These are phyloP conservation scores for Alitta virens DNA, from an alignment of 2,888 invertebrate species.

Conservation along the genomic window DNA sequence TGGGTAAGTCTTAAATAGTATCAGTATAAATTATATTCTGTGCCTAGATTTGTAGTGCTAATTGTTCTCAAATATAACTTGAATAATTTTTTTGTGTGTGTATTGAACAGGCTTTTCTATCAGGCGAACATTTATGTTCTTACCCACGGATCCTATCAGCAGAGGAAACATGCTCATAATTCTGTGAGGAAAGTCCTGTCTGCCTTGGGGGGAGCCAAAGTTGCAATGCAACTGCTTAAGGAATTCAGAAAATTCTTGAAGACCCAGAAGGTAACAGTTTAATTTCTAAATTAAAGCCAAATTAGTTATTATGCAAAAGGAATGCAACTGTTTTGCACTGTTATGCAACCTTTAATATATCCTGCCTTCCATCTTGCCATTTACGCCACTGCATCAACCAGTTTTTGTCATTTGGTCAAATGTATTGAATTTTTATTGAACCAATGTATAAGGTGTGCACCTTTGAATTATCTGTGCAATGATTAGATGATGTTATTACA, in stretches of 20 bases:
- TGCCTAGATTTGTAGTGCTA: background rate
- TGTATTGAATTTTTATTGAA: too few species aligned
- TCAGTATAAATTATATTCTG: background rate
- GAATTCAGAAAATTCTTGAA: slow-evolving; percentile 70
- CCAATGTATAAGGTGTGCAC: too few species aligned
- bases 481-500: too few species aligned
- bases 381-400: too few species aligned
- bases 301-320: too few species aligned
- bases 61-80: background rate
- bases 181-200: slow-evolving; percentile 66
- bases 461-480: too few species aligned
- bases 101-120: slow-evolving; percentile 50
- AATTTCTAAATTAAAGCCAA: too few species aligned
- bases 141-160: slow-evolving; percentile 65
- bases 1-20: background rate
- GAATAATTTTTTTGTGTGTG: too few species aligned
- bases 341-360: too few species aligned
- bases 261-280: slow-evolving; percentile 59
- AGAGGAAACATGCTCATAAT: slow-evolving; percentile 66
- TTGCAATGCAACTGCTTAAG: slow-evolving; percentile 66
- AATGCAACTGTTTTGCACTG: too few species aligned
- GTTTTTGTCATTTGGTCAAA: too few species aligned
- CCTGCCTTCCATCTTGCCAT: too few species aligned
- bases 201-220: slow-evolving; percentile 62
- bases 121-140: slow-evolving; percentile 71